Evolutionary conservation across 1,140 invertebrate genomes (phyloP), one percentile per base, ranked within the genome.

Genomic region (Drosophila repleta): DNA sequence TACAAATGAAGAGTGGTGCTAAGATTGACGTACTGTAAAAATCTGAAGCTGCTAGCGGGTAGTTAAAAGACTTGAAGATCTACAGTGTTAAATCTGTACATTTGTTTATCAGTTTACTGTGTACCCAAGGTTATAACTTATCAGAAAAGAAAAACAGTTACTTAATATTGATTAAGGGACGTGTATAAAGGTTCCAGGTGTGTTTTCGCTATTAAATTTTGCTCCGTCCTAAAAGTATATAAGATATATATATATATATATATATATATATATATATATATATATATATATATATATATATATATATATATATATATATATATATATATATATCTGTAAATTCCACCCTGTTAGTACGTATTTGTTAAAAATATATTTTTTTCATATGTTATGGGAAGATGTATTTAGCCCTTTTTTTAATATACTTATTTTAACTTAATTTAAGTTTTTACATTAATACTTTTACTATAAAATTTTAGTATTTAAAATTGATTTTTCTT

Each of bases 401-500:
- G 1, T 5, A 26, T 26, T 26, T 2, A 26, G 4, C 0, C 4
- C 24, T 2, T 26, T 26, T 6, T 26, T 26, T 1, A 26, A 2
- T 26, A 26, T 26, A 3, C 4, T 26, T 26, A 26, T 26, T 26
- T 6, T n/a, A n/a, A 26, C 4, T 3, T 26, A 26, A 5, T 26
- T 26, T 52, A 32, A 10, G 10, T 56, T 17, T 65, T 8, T 56
- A 10, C 29, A 62, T 32, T 72, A 65, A 41, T 70, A 58, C 48
- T 62, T 78, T 49, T 67, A 69, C 17, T 56, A n/a, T 52, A 65
- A 72, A 72, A 53, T 79, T 79, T 74, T 65, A 79, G 67, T 71
- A 73, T 81, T 85, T 78, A 65, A 82, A 87, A 88, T 88, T 87
- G 78, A 88, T 88, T 84, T 85, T 85, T 87, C 67, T 81, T 41